Percentiles rank a stretch among this genome's conserved stretches.
phyloP scores from a whole-genome alignment of 2,888 invertebrate genomes.

The Cantharis rustica region DNA sequence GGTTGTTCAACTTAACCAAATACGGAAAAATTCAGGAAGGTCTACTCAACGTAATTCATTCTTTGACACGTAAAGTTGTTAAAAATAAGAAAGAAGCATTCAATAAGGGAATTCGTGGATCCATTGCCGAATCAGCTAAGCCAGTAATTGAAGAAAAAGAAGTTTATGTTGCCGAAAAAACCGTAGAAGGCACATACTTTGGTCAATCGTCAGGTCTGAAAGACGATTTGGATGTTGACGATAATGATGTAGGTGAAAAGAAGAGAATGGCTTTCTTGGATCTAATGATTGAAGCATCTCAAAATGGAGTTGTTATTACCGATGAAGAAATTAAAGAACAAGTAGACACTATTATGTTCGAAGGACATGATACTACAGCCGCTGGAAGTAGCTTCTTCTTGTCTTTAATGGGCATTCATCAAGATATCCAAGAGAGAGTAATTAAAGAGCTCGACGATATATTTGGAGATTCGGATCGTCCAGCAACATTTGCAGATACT shows the following conservation, averaged over 20 bases:
- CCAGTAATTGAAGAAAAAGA: conserved; percentile 44
- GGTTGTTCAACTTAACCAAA: conserved; percentile 76
- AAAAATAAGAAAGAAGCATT: conserved; percentile 67
- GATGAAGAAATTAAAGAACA: conserved; percentile 85
- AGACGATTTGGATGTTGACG: conserved; percentile 82
- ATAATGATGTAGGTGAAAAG: conserved; percentile 81
- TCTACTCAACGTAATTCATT: conserved; percentile 76
- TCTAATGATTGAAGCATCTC: conserved; percentile 82
- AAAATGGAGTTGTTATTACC: conserved; percentile 73
- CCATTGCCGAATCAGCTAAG: conserved; percentile 50
- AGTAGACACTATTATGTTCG: conserved; percentile 87
- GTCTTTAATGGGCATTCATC: conserved; percentile 80
- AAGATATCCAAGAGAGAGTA: conserved; percentile 76
- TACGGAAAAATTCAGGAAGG: conserved; percentile 77
- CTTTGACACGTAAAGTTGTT: conserved; percentile 75
- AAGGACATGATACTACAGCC: conserved; percentile 85
- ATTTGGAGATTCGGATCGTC: conserved; percentile 78
- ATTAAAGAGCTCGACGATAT: conserved; percentile 75
- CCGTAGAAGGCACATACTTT: conserved; percentile 66
- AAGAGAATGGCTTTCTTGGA: conserved; percentile 87
- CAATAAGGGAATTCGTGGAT: conserved; percentile 56
- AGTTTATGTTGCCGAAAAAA: conserved; percentile 51
- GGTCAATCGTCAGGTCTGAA: conserved; percentile 62
- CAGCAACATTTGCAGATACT: conserved; percentile 77
- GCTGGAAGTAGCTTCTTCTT: conserved; percentile 88